Evolutionary conservation across 2,888 invertebrate species (phyloP).

Genomic region (Ashinkailepas kermadecensis): DNA sequence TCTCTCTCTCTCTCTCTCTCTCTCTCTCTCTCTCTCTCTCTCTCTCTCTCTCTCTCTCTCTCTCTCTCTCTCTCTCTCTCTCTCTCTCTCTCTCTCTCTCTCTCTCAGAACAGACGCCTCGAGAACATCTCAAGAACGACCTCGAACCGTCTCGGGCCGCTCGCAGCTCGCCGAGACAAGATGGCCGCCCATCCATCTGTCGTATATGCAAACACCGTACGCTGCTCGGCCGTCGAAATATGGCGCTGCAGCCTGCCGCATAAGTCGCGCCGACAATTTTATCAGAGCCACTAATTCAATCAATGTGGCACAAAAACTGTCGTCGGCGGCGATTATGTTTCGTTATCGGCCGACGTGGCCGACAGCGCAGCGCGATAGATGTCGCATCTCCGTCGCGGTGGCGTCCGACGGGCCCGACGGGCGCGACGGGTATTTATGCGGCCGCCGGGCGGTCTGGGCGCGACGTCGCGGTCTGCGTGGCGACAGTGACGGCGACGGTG

Average conservation of each 20-base stretch:
- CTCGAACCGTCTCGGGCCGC: background rate
- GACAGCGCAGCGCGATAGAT: background rate
- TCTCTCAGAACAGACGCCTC: background rate
- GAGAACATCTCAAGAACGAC: background rate
- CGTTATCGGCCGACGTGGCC: background rate
- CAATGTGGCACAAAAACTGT: constrained; percentile 12
- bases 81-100: background rate
- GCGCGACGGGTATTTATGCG: constrained; percentile 3
- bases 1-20: background rate
- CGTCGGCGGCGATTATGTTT: constrained; percentile 13
- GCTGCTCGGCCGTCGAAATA: background rate
- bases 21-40: background rate
- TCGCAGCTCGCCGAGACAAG: background rate
- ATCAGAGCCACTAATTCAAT: constrained; percentile 21
- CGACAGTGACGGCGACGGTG: background rate
- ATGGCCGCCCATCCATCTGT: background rate
- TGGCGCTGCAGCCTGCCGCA: constrained; percentile 2
- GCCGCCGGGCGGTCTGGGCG: background rate
- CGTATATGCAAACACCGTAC: background rate
- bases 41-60: no score
- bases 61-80: no score
- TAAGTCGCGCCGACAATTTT: constrained; percentile 15
- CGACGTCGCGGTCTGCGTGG: background rate
- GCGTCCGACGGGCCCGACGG: background rate
- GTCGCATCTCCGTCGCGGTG: background rate